A percentile compares a stretch with the other conserved stretches of the same genome.
Evolutionary conservation across 2,888 invertebrate species (phyloP).

Genomic region (Selenia dentaria): DNA sequence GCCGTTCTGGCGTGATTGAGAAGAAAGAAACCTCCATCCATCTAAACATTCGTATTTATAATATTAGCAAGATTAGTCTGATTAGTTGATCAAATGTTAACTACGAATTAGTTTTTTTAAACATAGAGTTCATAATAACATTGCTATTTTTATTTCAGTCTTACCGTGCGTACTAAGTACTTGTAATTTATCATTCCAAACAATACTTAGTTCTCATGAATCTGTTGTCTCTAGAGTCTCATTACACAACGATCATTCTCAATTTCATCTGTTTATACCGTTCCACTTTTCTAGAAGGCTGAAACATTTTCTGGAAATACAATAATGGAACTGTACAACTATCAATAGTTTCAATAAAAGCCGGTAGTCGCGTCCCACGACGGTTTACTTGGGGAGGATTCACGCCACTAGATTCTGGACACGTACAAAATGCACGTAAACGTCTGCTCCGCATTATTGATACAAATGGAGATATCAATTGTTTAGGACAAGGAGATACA

Average conservation of each 20-base stretch:
- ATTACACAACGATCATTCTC: slow-evolving; percentile 19
- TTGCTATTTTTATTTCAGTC: no score
- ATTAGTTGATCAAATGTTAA: no score
- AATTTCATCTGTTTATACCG: slow-evolving; percentile 5
- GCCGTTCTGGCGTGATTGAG: no score
- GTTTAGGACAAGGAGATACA: slow-evolving; percentile 77
- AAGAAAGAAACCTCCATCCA: no score
- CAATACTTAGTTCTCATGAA: slow-evolving; percentile 4
- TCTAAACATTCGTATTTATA: no score
- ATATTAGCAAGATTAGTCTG: no score
- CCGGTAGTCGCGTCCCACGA: slow-evolving; percentile 40
- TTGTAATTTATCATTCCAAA: slow-evolving; percentile 8
- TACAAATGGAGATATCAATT: slow-evolving; percentile 84
- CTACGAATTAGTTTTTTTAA: no score
- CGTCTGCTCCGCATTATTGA: slow-evolving; percentile 80
- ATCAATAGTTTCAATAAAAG: slow-evolving; percentile 66
- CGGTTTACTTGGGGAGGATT: slow-evolving; percentile 44
- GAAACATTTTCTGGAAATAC: slow-evolving; percentile 25
- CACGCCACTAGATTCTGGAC: slow-evolving; percentile 64
- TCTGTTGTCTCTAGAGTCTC: slow-evolving; percentile 8
- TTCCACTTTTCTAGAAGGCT: slow-evolving; percentile 7
- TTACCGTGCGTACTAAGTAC: no score
- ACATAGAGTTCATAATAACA: no score
- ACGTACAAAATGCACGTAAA: slow-evolving; percentile 79
- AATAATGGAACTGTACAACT: slow-evolving; percentile 36